A percentile compares a stretch with the other conserved stretches of the same genome.
These are phyloP conservation scores for Drosophila murphyi DNA, from an alignment of 1,140 invertebrate species.

Conservation along the genomic window DNA sequence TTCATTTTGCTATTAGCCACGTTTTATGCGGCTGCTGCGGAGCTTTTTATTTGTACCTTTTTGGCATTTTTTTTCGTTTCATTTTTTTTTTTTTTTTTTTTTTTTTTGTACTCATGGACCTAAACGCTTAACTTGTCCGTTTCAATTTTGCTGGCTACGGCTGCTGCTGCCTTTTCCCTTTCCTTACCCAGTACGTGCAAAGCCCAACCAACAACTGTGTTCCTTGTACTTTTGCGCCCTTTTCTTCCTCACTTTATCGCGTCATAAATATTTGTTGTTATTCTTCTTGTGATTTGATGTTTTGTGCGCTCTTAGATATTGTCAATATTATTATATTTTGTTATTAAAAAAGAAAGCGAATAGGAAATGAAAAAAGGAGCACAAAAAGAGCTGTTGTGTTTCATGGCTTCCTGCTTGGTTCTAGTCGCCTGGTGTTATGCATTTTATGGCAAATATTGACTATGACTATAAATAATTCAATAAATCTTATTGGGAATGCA, in stretches of 20 bases:
- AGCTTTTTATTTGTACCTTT: constrained; percentile 12
- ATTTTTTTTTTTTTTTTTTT: not conserved
- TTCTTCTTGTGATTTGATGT: constrained; percentile 51
- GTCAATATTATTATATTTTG: constrained; percentile 50
- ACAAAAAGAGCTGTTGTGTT: constrained; percentile 3
- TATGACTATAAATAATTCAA: constrained; percentile 65
- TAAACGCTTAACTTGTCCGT: constrained; percentile 61
- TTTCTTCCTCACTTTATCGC: constrained; percentile 38
- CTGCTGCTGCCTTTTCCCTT: constrained; percentile 28
- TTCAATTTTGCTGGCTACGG: constrained; percentile 46
- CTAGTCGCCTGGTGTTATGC: constrained; percentile 34
- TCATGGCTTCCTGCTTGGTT: constrained; percentile 5
- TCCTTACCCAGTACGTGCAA: constrained; percentile 17
- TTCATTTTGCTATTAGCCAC: constrained; percentile 51
- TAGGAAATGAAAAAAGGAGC: not conserved
- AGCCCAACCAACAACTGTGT: constrained; percentile 16
- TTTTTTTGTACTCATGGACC: constrained; percentile 23
- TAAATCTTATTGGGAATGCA: constrained; percentile 28
- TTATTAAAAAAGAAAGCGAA: constrained; percentile 24
- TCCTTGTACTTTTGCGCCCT: constrained; percentile 15
- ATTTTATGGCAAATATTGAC: constrained; percentile 53
- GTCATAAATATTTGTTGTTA: constrained; percentile 53
- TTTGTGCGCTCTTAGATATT: constrained; percentile 49
- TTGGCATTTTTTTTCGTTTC: constrained; percentile 9
- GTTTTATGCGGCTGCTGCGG: constrained; percentile 49